Evolutionary conservation across 2,113 vertebrate genomes (phyloP), one percentile per base, ranked within the genome.

Genomic region (Proteles cristata): DNA sequence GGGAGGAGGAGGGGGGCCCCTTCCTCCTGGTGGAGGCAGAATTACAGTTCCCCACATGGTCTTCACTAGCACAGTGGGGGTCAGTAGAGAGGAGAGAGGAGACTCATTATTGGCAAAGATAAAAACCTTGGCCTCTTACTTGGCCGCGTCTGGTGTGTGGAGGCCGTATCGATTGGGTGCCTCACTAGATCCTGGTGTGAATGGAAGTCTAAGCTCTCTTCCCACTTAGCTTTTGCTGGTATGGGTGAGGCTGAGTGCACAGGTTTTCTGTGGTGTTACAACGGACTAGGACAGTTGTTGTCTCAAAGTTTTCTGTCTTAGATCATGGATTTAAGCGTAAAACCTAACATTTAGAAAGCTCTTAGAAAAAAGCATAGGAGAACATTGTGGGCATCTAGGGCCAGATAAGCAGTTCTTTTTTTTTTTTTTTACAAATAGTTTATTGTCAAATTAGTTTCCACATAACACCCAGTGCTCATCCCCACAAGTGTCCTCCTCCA

Each of bases 301-400:
- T 84, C 4, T 79, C 61, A 88, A 91, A 15, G 0, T 39, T 79
- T 79, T 68, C 39, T 85, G 17, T 73, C 31, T 80, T 85, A 7
- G 31, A 71, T 48, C 31, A 86, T 10, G 21, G 55, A 65, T 82
- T 95, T 88, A 90, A 94, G 94, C 77, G 21, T 94, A 86, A 96
- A 89, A 71, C 7, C 5, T 69, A 50, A 73, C 66, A n/a, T 35
- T 79, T 88, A 82, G 15, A 86, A 45, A 74, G 5, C 1, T 58
- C 65, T 66, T 55, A 66, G 50, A 81, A 81, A 82, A 80, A 87
- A 84, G 31, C 76, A 21, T 12, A 39, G 50, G 28, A 93, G 31
- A 83, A 86, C 39, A 74, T 45, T 5, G 76, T 87, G 21, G 26
- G 10, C 63, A 23, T 65, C 3, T 50, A 69, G 31, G 21, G 11